A percentile compares a stretch with the other conserved stretches of the same genome.
phyloP scores from a whole-genome alignment of 1,140 invertebrate species.

The Aplysia californica region DNA sequence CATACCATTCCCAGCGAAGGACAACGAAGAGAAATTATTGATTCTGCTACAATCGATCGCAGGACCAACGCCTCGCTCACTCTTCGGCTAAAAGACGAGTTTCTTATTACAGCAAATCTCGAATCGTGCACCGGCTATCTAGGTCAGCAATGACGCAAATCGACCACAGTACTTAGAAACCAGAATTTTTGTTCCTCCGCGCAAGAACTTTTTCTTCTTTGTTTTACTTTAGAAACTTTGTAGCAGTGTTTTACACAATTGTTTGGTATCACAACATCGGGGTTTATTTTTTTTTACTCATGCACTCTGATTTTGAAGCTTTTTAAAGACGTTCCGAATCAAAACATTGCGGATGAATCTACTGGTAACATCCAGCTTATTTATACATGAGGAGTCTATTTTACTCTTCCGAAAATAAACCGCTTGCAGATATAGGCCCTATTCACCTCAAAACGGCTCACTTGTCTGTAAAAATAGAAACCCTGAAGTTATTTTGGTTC shows the following conservation, averaged over 20 bases:
- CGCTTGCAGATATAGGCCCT: conserved; percentile 38
- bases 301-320: too few relatives aligned
- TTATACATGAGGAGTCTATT: conserved; percentile 35
- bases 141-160: conserved; percentile 48
- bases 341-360: conserved; percentile 22
- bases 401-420: conserved; percentile 50
- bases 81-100: neutral
- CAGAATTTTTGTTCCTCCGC: conserved; percentile 29
- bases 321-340: neutral
- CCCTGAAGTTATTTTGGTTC: conserved; percentile 47
- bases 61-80: conserved; percentile 8
- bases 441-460: conserved; percentile 37
- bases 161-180: conserved; percentile 38
- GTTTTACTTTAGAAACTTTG: too few relatives aligned
- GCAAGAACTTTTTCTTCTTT: neutral
- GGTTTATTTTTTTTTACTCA: too few relatives aligned
- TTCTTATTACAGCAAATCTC: conserved; percentile 14
- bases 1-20: too few relatives aligned
- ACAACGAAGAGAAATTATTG: too few relatives aligned
- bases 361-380: conserved; percentile 26
- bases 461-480: conserved; percentile 45
- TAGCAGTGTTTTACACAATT: too few relatives aligned
- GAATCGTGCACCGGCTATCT: conserved; percentile 26
- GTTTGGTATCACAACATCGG: too few relatives aligned
- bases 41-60: conserved; percentile 16